Evolutionary conservation across 1,140 invertebrate species (phyloP).

Genomic region (Zaprionus inermis): DNA sequence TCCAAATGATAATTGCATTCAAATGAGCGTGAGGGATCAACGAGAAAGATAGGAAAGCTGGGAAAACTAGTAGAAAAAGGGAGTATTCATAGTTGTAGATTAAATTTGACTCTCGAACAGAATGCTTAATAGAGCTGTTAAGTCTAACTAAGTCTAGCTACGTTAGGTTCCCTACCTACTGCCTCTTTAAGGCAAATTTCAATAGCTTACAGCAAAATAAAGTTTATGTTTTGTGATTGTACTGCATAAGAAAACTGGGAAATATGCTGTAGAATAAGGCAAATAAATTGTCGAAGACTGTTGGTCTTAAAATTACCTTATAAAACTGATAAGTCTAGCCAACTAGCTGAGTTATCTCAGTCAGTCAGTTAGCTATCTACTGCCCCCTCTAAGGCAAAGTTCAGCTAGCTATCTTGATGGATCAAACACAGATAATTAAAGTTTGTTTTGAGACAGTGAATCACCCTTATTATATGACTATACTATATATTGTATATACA

Average conservation of each 20-base stretch:
- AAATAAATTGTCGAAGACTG: too few relatives aligned
- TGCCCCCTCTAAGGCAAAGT: slow-evolving; percentile 5
- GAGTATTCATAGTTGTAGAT: too few relatives aligned
- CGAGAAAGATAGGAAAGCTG: background rate
- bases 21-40: slow-evolving; percentile 29
- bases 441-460: slow-evolving; percentile 21
- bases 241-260: too few relatives aligned
- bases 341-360: background rate
- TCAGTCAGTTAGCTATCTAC: background rate
- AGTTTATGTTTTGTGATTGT: too few relatives aligned
- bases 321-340: background rate
- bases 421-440: slow-evolving; percentile 26
- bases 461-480: slow-evolving; percentile 3
- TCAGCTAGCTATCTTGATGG: slow-evolving; percentile 24
- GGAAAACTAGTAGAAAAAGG: background rate
- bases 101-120: too few relatives aligned
- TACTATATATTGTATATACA: background rate
- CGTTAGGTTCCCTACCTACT: too few relatives aligned
- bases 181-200: too few relatives aligned
- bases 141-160: too few relatives aligned
- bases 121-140: too few relatives aligned
- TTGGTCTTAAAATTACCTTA: too few relatives aligned
- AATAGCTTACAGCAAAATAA: too few relatives aligned
- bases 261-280: background rate
- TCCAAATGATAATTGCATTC: background rate